These are phyloP conservation scores for Melanotaenia duboulayi DNA, from an alignment of 2,113 vertebrate genomes.

Conservation along the genomic window DNA sequence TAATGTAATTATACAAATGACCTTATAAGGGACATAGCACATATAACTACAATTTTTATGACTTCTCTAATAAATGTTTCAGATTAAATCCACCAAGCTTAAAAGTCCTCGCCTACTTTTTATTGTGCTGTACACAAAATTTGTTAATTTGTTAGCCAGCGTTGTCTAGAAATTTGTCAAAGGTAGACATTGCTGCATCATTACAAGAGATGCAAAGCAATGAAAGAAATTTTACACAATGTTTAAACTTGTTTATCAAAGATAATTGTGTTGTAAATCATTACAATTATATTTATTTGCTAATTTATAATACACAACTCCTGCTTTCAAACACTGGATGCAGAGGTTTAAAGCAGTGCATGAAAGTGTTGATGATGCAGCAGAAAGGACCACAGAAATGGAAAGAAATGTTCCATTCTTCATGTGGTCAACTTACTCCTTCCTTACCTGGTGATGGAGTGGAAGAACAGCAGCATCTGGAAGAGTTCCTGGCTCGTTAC, in stretches of 20 bases:
- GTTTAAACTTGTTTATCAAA: too few species aligned
- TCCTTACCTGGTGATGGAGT: conserved; percentile 86
- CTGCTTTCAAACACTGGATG: too few species aligned
- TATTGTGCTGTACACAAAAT: too few species aligned
- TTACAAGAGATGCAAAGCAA: too few species aligned
- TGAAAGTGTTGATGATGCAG: background rate
- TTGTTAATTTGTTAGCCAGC: too few species aligned
- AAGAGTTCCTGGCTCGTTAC: conserved; percentile 82
- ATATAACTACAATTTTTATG: background rate
- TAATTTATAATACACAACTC: too few species aligned
- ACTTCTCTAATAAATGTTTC: background rate
- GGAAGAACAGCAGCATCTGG: conserved; percentile 85
- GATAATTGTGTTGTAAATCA: too few species aligned
- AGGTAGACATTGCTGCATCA: too few species aligned
- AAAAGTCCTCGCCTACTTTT: background rate
- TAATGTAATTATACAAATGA: background rate
- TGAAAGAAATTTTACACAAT: too few species aligned
- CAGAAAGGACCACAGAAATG: background rate
- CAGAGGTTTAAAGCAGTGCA: too few species aligned
- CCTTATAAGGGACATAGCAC: background rate
- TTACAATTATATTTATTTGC: too few species aligned
- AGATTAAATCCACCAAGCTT: background rate
- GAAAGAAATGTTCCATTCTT: background rate
- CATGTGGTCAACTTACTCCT: background rate
- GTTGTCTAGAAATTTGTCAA: too few species aligned